phyloP scores from a whole-genome alignment of 1,140 invertebrate species.

The Leptestheria dahalacensis region DNA sequence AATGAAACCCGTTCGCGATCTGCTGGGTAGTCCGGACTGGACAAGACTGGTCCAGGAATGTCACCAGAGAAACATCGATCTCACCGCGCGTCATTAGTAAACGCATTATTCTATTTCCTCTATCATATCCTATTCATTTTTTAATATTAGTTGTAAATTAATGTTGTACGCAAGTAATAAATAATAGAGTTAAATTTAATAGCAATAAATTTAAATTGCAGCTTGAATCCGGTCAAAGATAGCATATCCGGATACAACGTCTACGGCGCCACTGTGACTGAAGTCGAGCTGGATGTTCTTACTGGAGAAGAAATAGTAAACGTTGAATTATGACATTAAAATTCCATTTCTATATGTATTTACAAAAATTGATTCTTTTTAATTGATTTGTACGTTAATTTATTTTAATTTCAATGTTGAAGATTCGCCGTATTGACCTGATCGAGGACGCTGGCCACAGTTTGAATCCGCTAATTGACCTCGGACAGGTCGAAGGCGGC shows the following conservation, averaged over 20 bases:
- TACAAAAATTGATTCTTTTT: too few relatives aligned
- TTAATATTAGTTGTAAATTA: too few relatives aligned
- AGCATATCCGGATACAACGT: neutral
- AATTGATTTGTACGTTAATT: too few relatives aligned
- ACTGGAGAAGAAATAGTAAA: neutral
- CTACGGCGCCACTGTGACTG: constrained; percentile 1
- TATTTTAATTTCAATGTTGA: too few relatives aligned
- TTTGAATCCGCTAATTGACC: constrained; percentile 25
- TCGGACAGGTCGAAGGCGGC: constrained; percentile 34
- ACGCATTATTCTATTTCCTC: too few relatives aligned
- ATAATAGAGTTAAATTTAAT: neutral
- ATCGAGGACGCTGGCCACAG: constrained; percentile 30
- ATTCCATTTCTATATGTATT: too few relatives aligned
- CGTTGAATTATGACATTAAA: neutral
- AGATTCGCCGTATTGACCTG: constrained; percentile 28
- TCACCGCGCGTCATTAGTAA: constrained; percentile 1
- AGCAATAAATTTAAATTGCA: neutral
- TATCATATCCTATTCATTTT: too few relatives aligned
- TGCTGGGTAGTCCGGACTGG: neutral
- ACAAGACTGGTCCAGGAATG: neutral
- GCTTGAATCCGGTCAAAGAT: neutral
- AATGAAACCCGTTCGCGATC: neutral
- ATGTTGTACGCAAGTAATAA: neutral
- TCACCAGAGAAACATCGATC: neutral
- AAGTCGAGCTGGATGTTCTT: constrained; percentile 8